These are phyloP conservation scores for Hormaphis cornu DNA, from an alignment of 1,140 invertebrate genomes.

Conservation along the genomic window DNA sequence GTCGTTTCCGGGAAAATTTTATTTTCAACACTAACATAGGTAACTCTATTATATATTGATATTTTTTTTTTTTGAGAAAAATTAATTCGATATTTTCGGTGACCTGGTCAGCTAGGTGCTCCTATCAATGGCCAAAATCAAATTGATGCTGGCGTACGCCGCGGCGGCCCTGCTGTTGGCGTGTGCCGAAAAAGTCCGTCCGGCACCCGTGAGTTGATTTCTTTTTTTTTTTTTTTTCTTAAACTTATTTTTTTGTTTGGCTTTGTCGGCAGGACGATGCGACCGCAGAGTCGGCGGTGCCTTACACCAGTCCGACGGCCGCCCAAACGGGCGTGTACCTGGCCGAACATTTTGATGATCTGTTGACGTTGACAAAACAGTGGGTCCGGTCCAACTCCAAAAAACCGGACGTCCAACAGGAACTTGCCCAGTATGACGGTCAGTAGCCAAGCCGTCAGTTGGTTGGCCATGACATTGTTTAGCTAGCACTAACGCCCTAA, in stretches of 20 bases:
- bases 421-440: slow-evolving; percentile 93
- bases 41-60: too few species aligned
- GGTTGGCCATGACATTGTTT: slow-evolving; percentile 25
- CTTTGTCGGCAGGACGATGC: background rate
- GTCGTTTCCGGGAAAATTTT: too few species aligned
- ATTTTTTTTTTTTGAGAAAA: too few species aligned
- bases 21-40: too few species aligned
- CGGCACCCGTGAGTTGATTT: background rate
- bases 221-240: too few species aligned
- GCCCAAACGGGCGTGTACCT: slow-evolving; percentile 49
- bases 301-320: background rate
- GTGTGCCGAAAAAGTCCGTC: background rate
- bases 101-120: background rate
- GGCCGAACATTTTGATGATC: slow-evolving; percentile 81
- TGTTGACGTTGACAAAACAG: slow-evolving; percentile 58
- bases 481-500: background rate
- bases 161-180: background rate
- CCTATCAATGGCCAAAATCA: slow-evolving; percentile 31
- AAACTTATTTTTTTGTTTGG: background rate
- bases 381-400: slow-evolving; percentile 89
- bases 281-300: background rate
- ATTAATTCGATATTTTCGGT: too few species aligned
- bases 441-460: slow-evolving; percentile 41
- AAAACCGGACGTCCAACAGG: slow-evolving; percentile 84
- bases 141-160: background rate